Evolutionary conservation across 2,113 vertebrate genomes (phyloP), one percentile per base, ranked within the genome.

Genomic region (Spheniscus mendiculus): DNA sequence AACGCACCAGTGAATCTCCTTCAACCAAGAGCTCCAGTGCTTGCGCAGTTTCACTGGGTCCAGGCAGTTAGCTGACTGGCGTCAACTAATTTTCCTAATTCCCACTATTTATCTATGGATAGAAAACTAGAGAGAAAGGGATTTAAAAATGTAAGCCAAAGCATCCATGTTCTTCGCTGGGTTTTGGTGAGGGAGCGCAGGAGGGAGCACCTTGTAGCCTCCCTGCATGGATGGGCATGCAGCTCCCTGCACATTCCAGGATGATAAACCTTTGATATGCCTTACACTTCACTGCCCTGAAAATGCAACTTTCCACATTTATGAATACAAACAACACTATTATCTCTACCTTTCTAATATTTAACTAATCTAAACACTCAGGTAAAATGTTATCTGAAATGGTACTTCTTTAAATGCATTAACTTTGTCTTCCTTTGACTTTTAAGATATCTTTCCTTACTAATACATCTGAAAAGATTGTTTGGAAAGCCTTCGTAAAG

Each of bases 261-360:
- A 49, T 93, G 96, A 96, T 93, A 98, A 98, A 97, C 88, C 95
- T 97, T 97, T 98, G 96, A 97, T 98, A 97, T 97, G 95, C 96
- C 94, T 98, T 96, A 98, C 97, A 97, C 97, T 98, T 93, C 97
- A 98, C 96, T 96, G 97, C 96, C 95, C 95, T 81, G 91, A 97
- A 98, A 97, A 98, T 97, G 96, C 97, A 97, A 90, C 98, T 98
- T 98, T 98, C 97, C 96, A 96, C 96, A 95, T 97, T 97, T 98
- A 98, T 97, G 97, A 98, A 94, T 94, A 98, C 97, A 98, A 98
- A 98, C 97, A 98, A 97, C n/a, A 26, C 97, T 93, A 98, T 97
- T 98, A 98, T 98, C 98, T 98, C 97, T 97, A 92, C 91, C 98
- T 97, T 98, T 98, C 98, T 99, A 99, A 99, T 99, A 98, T 99